These are phyloP conservation scores for Cryptocephalus moraei DNA, from an alignment of 2,888 invertebrate species.

Conservation along the genomic window DNA sequence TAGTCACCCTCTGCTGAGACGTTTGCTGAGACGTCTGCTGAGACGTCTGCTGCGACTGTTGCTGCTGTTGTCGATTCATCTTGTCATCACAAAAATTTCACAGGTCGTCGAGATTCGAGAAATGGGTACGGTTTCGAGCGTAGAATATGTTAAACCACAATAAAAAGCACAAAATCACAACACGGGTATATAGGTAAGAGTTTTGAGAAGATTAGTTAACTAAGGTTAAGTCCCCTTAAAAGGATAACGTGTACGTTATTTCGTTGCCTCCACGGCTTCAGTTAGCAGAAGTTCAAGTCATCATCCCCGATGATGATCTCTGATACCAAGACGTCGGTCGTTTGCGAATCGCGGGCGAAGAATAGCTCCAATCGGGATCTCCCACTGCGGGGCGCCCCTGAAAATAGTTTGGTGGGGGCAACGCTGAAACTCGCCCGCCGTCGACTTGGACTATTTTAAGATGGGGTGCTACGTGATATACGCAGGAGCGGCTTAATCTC, in stretches of 20 bases:
- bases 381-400: conserved; percentile 26
- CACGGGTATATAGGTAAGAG: conserved; percentile 19
- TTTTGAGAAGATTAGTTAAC: conserved; percentile 5
- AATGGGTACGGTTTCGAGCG: conserved; percentile 16
- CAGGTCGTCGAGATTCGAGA: conserved; percentile 19
- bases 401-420: conserved; percentile 9
- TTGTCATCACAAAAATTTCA: conserved; percentile 39
- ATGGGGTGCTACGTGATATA: conserved; percentile 18
- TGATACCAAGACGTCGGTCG: conserved; percentile 81
- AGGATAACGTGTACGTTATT: background rate
- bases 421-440: conserved; percentile 13
- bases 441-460: conserved; percentile 30
- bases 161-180: conserved; percentile 32
- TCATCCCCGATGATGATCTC: conserved; percentile 55
- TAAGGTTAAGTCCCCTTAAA: background rate
- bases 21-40: conserved; percentile 42
- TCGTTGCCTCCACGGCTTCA: conserved; percentile 42
- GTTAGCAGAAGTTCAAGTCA: conserved; percentile 65
- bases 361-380: conserved; percentile 40
- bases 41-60: conserved; percentile 35
- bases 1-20: conserved; percentile 48
- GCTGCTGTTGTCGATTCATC: conserved; percentile 69
- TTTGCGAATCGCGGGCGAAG: conserved; percentile 85
- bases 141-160: conserved; percentile 14
- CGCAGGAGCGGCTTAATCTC: conserved; percentile 4